Percentiles rank a stretch among this genome's conserved stretches.
Evolutionary conservation across 2,113 vertebrate species (phyloP).

Genomic region (Cricetomys ansorgei): DNA sequence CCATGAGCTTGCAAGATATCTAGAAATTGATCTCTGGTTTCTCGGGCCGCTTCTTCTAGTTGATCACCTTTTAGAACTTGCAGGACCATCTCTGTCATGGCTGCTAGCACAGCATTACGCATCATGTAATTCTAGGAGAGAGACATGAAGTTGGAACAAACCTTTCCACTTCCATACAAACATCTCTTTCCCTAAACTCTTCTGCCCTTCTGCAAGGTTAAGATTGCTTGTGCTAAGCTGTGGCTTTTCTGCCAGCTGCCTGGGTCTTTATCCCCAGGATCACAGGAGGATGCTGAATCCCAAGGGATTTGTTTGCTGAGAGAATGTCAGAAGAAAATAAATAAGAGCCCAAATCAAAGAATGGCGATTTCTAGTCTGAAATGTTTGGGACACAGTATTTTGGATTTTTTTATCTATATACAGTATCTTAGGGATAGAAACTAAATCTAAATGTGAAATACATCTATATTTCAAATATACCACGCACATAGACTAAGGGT

Average conservation of each 20-base stretch:
- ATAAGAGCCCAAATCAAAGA: neutral
- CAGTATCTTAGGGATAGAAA: neutral
- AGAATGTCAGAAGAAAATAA: constrained; percentile 39
- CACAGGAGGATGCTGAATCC: constrained; percentile 7
- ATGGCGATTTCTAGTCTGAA: neutral
- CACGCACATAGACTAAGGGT: neutral
- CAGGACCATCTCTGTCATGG: constrained; percentile 92
- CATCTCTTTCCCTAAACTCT: neutral
- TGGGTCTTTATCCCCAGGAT: neutral
- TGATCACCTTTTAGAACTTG: constrained; percentile 93
- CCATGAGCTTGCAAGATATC: constrained; percentile 92
- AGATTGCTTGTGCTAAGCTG: neutral
- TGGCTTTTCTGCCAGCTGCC: constrained; percentile 17
- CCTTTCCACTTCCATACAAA: neutral
- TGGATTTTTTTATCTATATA: neutral
- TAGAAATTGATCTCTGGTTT: constrained; percentile 94
- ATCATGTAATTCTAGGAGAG: constrained; percentile 90
- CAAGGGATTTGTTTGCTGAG: neutral
- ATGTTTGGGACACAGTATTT: neutral
- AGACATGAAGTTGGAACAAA: neutral
- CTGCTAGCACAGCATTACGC: constrained; percentile 93
- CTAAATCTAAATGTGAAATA: neutral
- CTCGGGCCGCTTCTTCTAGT: constrained; percentile 90
- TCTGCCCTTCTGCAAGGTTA: neutral
- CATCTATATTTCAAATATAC: neutral